These are phyloP conservation scores for Mimumesa dahlbomi DNA, from an alignment of 2,888 invertebrate species.

Conservation along the genomic window DNA sequence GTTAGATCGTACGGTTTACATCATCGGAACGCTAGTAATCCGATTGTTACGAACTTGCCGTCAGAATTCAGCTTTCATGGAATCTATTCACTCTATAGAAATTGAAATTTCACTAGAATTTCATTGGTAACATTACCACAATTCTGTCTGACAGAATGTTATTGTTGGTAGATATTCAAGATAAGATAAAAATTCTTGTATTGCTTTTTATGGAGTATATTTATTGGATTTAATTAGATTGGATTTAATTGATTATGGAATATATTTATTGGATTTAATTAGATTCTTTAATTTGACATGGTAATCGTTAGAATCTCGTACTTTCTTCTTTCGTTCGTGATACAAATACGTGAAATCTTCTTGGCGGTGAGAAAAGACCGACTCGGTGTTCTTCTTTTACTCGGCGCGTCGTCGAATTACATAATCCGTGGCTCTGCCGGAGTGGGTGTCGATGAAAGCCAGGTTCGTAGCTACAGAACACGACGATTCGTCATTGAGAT, in stretches of 20 bases:
- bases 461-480: constrained; percentile 46
- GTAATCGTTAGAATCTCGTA: not conserved
- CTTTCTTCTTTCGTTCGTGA: constrained; percentile 14
- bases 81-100: no score
- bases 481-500: constrained; percentile 54
- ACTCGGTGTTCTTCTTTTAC: constrained; percentile 16
- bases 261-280: no score
- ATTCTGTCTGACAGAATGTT: no score
- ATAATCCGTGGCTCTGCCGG: constrained; percentile 42
- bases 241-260: no score
- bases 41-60: no score
- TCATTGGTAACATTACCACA: no score
- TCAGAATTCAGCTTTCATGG: no score
- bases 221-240: no score
- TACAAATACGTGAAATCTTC: constrained; percentile 23
- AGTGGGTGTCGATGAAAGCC: constrained; percentile 65
- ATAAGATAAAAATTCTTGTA: no score
- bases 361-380: constrained; percentile 35
- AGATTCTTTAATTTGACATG: not conserved
- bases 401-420: constrained; percentile 41
- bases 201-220: no score
- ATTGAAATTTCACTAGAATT: no score
- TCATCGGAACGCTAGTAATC: not conserved
- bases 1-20: not conserved
- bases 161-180: no score